Base-by-base conservation (phyloP, 2,113 vertebrate species). In the Melanocharis versteri region DNA sequence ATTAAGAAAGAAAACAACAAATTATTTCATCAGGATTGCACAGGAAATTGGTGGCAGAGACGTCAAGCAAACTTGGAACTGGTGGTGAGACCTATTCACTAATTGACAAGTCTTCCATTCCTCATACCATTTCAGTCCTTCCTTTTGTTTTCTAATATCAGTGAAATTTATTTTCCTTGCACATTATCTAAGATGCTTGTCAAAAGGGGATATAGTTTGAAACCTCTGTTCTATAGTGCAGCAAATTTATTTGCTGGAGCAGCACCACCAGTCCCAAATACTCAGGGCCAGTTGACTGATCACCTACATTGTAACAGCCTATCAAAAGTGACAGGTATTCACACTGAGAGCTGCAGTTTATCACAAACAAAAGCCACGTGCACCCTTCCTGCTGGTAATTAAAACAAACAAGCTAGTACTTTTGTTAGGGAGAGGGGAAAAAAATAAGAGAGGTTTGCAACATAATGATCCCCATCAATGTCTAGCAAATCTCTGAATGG, bases 241-340 rank as follows among this genome's bases (percentile, higher is more conserved):
- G 65, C 15, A 80, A 48, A 82, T 56, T 24, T 65, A 72, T 20
- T 48, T 93, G 33, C 48, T 70, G 81, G 60, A 82, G 39, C 35
- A 96, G 33, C 71, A 73, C 13, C 4, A 13, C 56, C 68, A 91
- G 79, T 83, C 44, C 40, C 42, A 69, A 65, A 82, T 48, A 71
- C 45, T 72, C 60, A n/a, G 0, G 6, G 56, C 64, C 57, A 79
- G 72, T 0, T 83, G 72, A 89, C 84, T 69, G 82, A 94, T 72
- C 76, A 79, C 47, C 54, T 50, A 5, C 75, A 42, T 13, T 57
- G 51, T 39, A 75, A 62, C 1, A 80, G 51, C 45, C 73, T 65
- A 87, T 79, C 83, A 81, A 76, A 95, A 95, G 72, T 87, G 77
- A 92, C 93, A 97, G 75, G 53, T 73, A 86, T 73, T 84, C 90